Percentiles rank a stretch among this genome's conserved stretches.
Evolutionary conservation across 2,113 vertebrate genomes (phyloP).

Genomic region (Catagonus wagneri): DNA sequence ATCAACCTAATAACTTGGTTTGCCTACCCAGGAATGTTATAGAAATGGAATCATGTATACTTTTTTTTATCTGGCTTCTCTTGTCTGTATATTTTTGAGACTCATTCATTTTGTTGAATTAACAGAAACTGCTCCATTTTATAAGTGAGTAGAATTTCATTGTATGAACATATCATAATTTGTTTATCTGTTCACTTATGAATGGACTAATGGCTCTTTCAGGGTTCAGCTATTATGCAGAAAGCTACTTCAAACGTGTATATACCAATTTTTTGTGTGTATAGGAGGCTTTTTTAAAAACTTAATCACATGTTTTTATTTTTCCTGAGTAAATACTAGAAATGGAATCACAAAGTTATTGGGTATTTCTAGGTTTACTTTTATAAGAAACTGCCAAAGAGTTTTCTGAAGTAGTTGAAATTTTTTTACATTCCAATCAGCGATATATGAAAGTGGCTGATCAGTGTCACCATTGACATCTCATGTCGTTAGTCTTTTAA

Average conservation of each 20-base stretch:
- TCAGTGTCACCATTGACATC: not conserved
- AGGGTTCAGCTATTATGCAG: not conserved
- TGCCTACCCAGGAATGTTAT: not conserved
- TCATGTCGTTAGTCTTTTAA: not conserved
- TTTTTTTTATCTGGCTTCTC: not conserved
- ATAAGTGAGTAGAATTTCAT: not conserved
- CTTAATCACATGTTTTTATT: not conserved
- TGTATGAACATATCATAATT: not conserved
- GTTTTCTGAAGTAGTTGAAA: not conserved
- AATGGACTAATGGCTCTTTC: not conserved
- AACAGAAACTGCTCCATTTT: not conserved
- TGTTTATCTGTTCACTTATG: not conserved
- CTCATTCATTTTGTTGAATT: not conserved
- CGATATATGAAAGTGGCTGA: not conserved
- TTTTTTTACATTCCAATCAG: not conserved
- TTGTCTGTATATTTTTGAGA: not conserved
- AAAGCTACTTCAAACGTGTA: not conserved
- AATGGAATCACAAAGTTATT: not conserved
- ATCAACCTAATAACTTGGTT: not conserved
- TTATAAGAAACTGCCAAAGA: not conserved
- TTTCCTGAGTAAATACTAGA: not conserved
- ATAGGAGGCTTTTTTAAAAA: not conserved
- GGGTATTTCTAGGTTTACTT: not conserved
- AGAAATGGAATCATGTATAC: not conserved
- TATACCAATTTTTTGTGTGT: not conserved